These are phyloP conservation scores for Blennius ocellaris DNA, from an alignment of 2,113 vertebrate species.

Conservation along the genomic window DNA sequence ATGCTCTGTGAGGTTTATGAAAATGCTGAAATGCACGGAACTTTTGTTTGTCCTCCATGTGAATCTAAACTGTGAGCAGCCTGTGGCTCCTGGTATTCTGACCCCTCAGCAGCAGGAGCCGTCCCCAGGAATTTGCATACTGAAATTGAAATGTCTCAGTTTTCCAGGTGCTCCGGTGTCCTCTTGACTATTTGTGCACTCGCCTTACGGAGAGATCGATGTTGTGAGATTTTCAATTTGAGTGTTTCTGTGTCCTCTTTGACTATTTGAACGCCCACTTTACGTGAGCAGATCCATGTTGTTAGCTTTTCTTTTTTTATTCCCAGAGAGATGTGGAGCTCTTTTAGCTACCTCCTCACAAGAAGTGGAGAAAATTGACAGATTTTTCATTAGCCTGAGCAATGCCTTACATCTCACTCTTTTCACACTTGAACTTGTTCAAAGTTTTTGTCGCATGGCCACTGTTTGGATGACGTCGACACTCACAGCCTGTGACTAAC, in stretches of 20 bases:
- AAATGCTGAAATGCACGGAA: neutral
- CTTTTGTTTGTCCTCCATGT: neutral
- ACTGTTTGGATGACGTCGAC: too few relatives aligned
- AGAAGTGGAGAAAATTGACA: constrained; percentile 16
- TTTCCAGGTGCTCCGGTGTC: constrained; percentile 28
- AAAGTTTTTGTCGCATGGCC: neutral
- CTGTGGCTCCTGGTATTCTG: constrained; percentile 28
- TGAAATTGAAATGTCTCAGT: constrained; percentile 57
- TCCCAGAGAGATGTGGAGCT: neutral
- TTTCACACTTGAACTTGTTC: neutral
- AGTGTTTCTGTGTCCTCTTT: too few relatives aligned
- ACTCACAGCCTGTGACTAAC: constrained; percentile 4
- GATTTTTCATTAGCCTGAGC: neutral
- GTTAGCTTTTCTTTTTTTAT: too few relatives aligned
- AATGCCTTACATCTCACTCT: too few relatives aligned
- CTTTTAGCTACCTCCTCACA: constrained; percentile 1
- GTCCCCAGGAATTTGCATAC: constrained; percentile 36
- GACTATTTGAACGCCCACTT: too few relatives aligned
- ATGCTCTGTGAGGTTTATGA: too few relatives aligned
- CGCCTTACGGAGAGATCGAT: neutral
- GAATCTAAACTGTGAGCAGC: constrained; percentile 2
- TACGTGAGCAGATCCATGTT: too few relatives aligned
- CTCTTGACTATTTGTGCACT: constrained; percentile 9
- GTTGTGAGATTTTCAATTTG: constrained; percentile 23
- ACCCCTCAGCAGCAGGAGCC: constrained; percentile 33